Evolutionary conservation across 2,888 invertebrate species (phyloP).

Genomic region (Pyrochroa serraticornis): DNA sequence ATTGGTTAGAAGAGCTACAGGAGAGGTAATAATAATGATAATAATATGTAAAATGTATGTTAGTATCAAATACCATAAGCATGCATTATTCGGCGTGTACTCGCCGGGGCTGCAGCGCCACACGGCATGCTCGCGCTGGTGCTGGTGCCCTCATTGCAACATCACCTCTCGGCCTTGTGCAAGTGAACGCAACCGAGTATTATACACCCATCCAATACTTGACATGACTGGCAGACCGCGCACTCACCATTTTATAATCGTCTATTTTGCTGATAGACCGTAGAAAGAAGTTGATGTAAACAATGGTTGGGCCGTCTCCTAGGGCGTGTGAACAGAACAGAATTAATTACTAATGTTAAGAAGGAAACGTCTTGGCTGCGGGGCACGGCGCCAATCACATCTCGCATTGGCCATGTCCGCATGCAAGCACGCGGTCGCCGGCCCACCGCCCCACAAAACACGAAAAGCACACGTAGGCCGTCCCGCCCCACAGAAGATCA

Average conservation of each 20-base stretch:
- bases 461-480: conserved; percentile 50
- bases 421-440: conserved; percentile 49
- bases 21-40: background rate
- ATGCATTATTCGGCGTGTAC: conserved; percentile 33
- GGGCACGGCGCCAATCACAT: conserved; percentile 56
- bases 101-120: conserved; percentile 49
- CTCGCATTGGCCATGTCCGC: conserved; percentile 53
- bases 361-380: conserved; percentile 45
- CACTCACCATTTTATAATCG: conserved; percentile 99
- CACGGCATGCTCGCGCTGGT: conserved; percentile 56
- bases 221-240: conserved; percentile 58
- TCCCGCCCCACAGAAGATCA: conserved; percentile 42
- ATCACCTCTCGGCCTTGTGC: conserved; percentile 52
- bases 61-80: conserved; percentile 6
- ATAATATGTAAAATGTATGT: background rate
- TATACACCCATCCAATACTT: conserved; percentile 53
- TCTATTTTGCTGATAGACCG: conserved; percentile 99
- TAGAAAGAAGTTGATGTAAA: conserved; percentile 93
- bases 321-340: conserved; percentile 59
- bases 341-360: conserved; percentile 46
- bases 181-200: conserved; percentile 50
- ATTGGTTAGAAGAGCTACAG: conserved; percentile 1
- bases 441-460: conserved; percentile 41
- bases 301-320: conserved; percentile 86
- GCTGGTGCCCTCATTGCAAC: conserved; percentile 58